Conservation (phyloP, 2,888 invertebrate genomes). For the Ametastegia equiseti region DNA sequence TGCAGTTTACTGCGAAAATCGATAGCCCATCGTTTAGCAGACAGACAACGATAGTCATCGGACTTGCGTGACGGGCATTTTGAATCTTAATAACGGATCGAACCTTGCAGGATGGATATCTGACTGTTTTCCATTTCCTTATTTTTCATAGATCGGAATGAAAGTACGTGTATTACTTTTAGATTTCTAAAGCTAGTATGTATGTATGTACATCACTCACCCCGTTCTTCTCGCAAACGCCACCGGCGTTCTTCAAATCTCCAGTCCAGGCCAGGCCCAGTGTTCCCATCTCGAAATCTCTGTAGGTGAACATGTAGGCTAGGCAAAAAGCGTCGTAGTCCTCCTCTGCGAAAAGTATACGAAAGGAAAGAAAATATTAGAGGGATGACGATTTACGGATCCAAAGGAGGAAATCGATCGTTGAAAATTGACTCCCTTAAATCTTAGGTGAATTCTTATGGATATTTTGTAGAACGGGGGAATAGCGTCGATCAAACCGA, state of each 20-base stretch:
- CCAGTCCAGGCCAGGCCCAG: conserved; percentile 98
- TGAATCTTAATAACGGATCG: background rate
- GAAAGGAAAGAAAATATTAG: background rate
- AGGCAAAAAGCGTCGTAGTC: conserved; percentile 99
- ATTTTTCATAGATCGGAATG: too few species aligned
- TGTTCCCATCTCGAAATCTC: conserved; percentile 96
- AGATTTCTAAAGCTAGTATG: too few species aligned
- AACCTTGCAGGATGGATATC: background rate
- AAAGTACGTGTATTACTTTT: too few species aligned
- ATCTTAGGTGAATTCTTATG: background rate
- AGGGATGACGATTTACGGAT: background rate
- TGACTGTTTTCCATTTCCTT: too few species aligned
- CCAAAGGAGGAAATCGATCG: background rate
- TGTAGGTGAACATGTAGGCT: conserved; percentile 98
- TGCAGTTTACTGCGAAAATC: background rate
- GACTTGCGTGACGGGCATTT: background rate
- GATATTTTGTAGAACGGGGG: background rate
- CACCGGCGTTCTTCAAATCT: conserved; percentile 95
- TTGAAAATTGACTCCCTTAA: background rate
- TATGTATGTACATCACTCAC: too few species aligned
- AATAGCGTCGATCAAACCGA: background rate
- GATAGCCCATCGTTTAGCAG: background rate
- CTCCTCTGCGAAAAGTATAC: conserved; percentile 85
- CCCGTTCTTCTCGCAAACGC: conserved; percentile 97
- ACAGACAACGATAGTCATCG: background rate